A percentile compares a stretch with the other conserved stretches of the same genome.
Conservation (phyloP, 2,888 invertebrate species). For the Nemoura dubitans region DNA sequence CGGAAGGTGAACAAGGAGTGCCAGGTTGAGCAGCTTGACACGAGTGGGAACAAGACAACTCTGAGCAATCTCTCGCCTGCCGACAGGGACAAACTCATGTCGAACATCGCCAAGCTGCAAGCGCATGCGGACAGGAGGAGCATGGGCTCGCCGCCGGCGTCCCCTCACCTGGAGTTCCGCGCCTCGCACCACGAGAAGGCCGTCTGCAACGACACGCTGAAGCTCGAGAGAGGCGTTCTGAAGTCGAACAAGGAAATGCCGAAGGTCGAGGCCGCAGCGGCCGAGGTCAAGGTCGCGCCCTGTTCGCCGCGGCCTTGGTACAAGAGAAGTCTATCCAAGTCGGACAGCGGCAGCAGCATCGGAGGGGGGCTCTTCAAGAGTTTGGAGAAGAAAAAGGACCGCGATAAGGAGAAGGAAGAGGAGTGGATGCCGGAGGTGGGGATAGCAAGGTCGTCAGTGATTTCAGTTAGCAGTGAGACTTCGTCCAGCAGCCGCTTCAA, state of each 20-base stretch:
- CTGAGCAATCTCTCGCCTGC: constrained; percentile 50
- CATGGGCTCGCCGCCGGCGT: constrained; percentile 45
- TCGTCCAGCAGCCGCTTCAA: constrained; percentile 47
- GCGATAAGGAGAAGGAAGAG: constrained; percentile 54
- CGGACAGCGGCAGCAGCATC: constrained; percentile 54
- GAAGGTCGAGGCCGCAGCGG: constrained; percentile 44
- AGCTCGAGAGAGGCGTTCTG: constrained; percentile 63
- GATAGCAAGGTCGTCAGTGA: constrained; percentile 62
- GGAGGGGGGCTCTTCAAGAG: constrained; percentile 53
- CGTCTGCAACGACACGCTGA: constrained; percentile 58
- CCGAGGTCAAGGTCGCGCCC: constrained; percentile 52
- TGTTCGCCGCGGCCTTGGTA: constrained; percentile 73
- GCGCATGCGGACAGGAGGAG: constrained; percentile 52
- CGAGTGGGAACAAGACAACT: constrained; percentile 30
- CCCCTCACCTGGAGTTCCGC: constrained; percentile 43
- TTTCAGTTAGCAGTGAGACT: constrained; percentile 44
- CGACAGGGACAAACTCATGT: constrained; percentile 53
- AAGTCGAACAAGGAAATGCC: constrained; percentile 59
- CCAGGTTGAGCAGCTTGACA: constrained; percentile 10
- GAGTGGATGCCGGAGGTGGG: constrained; percentile 64
- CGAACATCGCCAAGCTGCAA: constrained; percentile 53
- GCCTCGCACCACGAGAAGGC: constrained; percentile 45
- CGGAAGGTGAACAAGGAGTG: constrained; percentile 32
- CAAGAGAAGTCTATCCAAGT: constrained; percentile 62
- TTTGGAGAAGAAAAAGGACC: constrained; percentile 50